Evolutionary conservation across 2,113 vertebrate genomes (phyloP).

Genomic region (Scomber japonicus): DNA sequence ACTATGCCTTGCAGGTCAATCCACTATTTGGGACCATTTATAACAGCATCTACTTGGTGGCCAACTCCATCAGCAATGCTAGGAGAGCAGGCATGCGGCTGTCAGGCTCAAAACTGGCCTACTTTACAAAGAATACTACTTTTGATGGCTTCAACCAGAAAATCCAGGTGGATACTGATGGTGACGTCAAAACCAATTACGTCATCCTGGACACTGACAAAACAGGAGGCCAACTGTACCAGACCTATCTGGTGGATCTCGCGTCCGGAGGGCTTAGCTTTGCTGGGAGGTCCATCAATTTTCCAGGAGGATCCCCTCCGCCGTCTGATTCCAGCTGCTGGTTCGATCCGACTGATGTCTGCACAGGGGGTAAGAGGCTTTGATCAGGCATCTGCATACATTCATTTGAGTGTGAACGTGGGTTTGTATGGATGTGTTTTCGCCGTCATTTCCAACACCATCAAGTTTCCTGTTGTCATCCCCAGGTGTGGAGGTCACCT

Average conservation of each 20-base stretch:
- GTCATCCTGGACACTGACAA: constrained; percentile 90
- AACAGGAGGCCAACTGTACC: constrained; percentile 81
- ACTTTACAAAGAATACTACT: constrained; percentile 84
- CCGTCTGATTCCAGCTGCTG: constrained; percentile 89
- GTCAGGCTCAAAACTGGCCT: constrained; percentile 84
- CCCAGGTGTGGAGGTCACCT: constrained; percentile 85
- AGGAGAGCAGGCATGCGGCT: constrained; percentile 74
- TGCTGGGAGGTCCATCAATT: constrained; percentile 84
- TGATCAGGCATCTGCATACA: neutral
- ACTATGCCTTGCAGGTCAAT: constrained; percentile 84
- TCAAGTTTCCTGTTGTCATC: constrained; percentile 39
- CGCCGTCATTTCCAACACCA: neutral
- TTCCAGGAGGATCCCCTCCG: constrained; percentile 85
- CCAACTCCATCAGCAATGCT: constrained; percentile 85
- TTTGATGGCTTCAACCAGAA: constrained; percentile 90
- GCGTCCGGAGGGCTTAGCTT: constrained; percentile 74
- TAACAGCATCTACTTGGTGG: constrained; percentile 90
- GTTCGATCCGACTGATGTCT: constrained; percentile 87
- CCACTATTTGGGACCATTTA: constrained; percentile 95
- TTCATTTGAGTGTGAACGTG: neutral
- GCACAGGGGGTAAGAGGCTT: constrained; percentile 87
- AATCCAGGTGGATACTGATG: constrained; percentile 83
- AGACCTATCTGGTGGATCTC: constrained; percentile 86
- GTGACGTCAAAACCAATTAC: constrained; percentile 84
- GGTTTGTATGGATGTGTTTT: neutral